These are phyloP conservation scores for Frankliniella intonsa DNA, from an alignment of 2,888 invertebrate species.

Conservation along the genomic window DNA sequence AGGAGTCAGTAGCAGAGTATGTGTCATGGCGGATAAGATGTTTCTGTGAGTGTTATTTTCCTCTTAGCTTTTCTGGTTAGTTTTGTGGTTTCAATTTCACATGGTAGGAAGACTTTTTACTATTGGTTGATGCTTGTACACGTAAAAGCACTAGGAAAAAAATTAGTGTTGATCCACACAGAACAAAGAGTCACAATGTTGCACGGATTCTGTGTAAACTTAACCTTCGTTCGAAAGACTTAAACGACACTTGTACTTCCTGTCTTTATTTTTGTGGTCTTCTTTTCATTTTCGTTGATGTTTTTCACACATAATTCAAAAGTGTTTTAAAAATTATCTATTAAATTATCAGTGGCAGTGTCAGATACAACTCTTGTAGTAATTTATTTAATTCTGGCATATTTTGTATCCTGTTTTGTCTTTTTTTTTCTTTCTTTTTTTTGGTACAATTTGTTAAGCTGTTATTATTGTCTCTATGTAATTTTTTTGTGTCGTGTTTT, in stretches of 20 bases:
- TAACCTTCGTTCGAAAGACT: slow-evolving; percentile 17
- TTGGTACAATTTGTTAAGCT: not conserved
- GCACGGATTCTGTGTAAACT: not conserved
- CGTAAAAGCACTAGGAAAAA: not conserved
- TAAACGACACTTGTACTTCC: not conserved
- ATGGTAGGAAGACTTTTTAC: not conserved
- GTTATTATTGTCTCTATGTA: too few species aligned
- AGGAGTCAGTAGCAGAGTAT: not conserved
- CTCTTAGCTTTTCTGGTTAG: not conserved
- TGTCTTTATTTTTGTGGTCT: not conserved
- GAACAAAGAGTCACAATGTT: not conserved
- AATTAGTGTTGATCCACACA: not conserved
- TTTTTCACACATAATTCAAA: not conserved
- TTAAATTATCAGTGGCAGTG: too few species aligned
- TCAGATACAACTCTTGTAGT: too few species aligned
- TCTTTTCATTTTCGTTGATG: not conserved
- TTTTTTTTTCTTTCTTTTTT: not conserved
- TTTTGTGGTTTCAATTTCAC: not conserved
- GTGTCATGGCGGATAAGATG: slow-evolving; percentile 24
- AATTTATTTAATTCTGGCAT: too few species aligned
- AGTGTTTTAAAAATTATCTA: not conserved
- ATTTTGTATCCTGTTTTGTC: not conserved
- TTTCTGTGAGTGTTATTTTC: not conserved
- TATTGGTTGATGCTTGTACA: not conserved
- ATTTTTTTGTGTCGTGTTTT: not conserved